Conservation (phyloP, 2,888 invertebrate genomes). For the Cephus sareptanus region DNA sequence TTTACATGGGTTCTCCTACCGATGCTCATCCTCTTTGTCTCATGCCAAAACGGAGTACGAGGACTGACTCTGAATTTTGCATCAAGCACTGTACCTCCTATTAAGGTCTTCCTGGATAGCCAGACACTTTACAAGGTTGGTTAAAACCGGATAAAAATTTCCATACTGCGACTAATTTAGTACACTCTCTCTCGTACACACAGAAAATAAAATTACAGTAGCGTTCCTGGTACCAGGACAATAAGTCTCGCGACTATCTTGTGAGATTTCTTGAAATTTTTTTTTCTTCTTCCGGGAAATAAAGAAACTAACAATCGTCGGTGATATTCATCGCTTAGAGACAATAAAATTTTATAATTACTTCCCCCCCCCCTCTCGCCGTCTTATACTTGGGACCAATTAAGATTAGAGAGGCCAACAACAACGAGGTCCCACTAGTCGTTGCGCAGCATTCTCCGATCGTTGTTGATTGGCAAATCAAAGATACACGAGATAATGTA, state of each 20-base stretch:
- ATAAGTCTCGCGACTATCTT: neutral
- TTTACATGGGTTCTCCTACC: neutral
- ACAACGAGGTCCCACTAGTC: neutral
- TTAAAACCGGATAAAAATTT: neutral
- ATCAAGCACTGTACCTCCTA: neutral
- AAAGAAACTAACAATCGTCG: neutral
- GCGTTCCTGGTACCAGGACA: neutral
- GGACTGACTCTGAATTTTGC: neutral
- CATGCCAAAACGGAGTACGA: neutral
- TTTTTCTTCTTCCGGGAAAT: neutral
- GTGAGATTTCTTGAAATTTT: neutral
- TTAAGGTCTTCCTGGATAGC: neutral
- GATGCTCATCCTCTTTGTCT: neutral
- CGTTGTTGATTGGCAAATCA: slow-evolving; percentile 4
- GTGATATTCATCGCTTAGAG: neutral
- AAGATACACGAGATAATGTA: slow-evolving; percentile 1
- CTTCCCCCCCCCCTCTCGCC: neutral
- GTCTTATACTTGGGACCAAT: neutral
- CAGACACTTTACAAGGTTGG: neutral
- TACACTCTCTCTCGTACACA: neutral
- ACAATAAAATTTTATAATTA: neutral
- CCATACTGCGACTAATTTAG: neutral
- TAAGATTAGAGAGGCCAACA: neutral
- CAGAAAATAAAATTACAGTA: neutral
- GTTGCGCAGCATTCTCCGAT: neutral